Percentiles rank a stretch among this genome's conserved stretches.
Evolutionary conservation across 2,797 vertebrate genomes (phyloP).

Genomic region (Syncerus caffer): DNA sequence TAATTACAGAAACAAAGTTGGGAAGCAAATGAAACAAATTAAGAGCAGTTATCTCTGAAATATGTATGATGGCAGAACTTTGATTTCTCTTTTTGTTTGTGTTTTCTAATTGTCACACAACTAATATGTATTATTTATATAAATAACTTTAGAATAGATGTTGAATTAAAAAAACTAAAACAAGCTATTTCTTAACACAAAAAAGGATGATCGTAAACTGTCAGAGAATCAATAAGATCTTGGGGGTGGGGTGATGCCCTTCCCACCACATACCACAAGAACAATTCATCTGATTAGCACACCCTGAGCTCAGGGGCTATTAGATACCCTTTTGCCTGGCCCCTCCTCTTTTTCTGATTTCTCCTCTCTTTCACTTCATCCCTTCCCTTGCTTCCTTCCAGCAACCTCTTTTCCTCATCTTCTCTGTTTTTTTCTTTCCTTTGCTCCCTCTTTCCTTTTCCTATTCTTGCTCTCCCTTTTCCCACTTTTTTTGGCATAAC

Average conservation of each 20-base stretch:
- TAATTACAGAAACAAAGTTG: background rate
- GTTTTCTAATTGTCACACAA: conserved; percentile 14
- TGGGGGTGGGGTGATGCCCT: background rate
- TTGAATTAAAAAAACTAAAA: background rate
- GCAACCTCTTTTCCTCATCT: background rate
- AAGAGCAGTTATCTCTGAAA: conserved; percentile 33
- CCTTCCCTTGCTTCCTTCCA: background rate
- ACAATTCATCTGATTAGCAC: background rate
- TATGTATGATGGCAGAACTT: background rate
- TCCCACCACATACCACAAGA: background rate
- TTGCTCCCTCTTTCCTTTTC: background rate
- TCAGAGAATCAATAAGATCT: background rate
- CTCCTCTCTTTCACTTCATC: background rate
- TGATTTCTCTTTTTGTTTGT: conserved; percentile 21
- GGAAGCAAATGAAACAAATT: background rate
- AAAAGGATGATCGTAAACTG: background rate
- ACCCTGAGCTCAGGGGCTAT: background rate
- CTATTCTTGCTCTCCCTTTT: conserved; percentile 5
- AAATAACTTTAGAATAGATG: conserved; percentile 16
- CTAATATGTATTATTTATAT: background rate
- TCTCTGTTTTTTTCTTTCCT: background rate
- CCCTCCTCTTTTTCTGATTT: background rate
- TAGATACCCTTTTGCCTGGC: background rate
- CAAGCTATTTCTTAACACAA: background rate
- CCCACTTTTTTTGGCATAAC: background rate